A percentile compares a stretch with the other conserved stretches of the same genome.
Conservation (phyloP, 2,113 vertebrate genomes). For the Zapus hudsonius region DNA sequence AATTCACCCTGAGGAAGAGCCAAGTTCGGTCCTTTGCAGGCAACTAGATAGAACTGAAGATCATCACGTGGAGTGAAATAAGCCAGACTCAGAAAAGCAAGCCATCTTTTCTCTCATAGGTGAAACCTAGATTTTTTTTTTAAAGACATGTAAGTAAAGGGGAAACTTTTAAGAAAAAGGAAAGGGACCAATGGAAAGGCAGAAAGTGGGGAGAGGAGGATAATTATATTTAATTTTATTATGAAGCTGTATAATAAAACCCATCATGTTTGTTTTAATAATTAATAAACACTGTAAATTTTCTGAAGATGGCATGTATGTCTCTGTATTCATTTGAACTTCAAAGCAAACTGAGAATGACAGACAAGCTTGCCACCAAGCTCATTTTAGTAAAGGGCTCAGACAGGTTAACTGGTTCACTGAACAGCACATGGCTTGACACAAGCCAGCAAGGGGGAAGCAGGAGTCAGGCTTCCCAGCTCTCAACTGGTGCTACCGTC, state of each 20-base stretch:
- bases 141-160: background rate
- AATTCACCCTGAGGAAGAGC: background rate
- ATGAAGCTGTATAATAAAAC: background rate
- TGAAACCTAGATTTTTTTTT: background rate
- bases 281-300: background rate
- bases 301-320: background rate
- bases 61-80: background rate
- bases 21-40: too few species aligned
- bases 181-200: too few species aligned
- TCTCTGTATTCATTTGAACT: background rate
- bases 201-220: too few species aligned
- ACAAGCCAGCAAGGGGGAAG: background rate
- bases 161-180: too few species aligned
- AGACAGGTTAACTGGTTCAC: background rate
- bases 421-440: background rate
- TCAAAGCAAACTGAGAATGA: background rate
- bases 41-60: background rate
- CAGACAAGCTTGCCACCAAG: background rate
- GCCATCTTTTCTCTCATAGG: too few species aligned
- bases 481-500: background rate
- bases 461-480: background rate
- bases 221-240: background rate
- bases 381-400: background rate
- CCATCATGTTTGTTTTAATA: background rate
- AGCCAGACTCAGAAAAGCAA: background rate